Base-by-base conservation (phyloP, 37 sponge, comb jelly and placozoan species). In the Crambe crambe region DNA sequence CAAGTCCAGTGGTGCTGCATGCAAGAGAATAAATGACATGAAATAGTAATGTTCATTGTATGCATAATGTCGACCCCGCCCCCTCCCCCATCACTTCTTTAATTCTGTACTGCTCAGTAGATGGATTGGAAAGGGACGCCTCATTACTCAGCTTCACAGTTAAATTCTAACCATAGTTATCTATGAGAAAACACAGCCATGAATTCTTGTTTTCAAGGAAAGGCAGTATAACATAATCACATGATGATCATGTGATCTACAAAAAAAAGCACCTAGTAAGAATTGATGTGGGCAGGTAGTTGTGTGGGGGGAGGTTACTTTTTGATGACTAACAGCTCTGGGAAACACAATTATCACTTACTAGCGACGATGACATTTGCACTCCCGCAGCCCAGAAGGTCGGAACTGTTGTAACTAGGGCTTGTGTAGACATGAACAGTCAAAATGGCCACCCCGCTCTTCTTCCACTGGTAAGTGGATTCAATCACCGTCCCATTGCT, bases 121-220 rank as follows among this genome's bases (percentile, higher is more conserved):
- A 8, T 29, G 3, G 3, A 9, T 65, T 65, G 15, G 35, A 34
- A 30, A 30, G 3, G 34, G 31, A 30, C 3, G 71, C 42, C 4
- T 78, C 51, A 27, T 63, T 43, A 2, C 25, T 10, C 2, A 68
- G 68, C 37, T 47, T 34, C 68, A 79, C 31, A 27, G 44, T 43
- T 26, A 79, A 23, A 26, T 68, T 67, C 38, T 68, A 37, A 47
- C 79, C 79, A 68, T 42, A 43, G 37, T 79, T 51, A n/a, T n/a
- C 79, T 79, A 66, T 47, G 6, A 47, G 10, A 47, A 47, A 12
- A 47, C n/a, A n/a, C n/a, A n/a, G n/a, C n/a, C n/a, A n/a, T n/a
- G n/a, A n/a, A n/a, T n/a, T n/a, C n/a, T n/a, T n/a, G n/a, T n/a
- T n/a, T n/a, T n/a, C n/a, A n/a, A n/a, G n/a, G 51, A 47, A 12